Conservation (phyloP, 2,888 invertebrate species). For the Pyrocoelia pectoralis region DNA sequence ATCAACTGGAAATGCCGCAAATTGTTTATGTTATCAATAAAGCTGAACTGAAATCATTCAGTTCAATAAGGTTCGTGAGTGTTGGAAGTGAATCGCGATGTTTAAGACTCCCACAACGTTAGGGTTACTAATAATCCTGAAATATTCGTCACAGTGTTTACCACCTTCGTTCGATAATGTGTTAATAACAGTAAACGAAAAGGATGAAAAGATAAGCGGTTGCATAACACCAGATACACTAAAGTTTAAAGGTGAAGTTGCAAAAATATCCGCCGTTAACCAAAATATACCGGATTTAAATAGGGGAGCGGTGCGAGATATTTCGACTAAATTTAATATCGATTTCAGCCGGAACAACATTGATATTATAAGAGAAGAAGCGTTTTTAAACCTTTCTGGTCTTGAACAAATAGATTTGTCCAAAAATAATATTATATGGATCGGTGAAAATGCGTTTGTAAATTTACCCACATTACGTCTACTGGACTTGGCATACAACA, state of each 20-base stretch:
- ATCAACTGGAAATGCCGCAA: too few relatives aligned
- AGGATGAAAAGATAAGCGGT: background rate
- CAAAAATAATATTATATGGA: slow-evolving; percentile 5
- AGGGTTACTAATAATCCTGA: background rate
- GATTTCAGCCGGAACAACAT: background rate
- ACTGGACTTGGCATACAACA: slow-evolving; percentile 4
- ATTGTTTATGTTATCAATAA: too few relatives aligned
- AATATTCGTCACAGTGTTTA: background rate
- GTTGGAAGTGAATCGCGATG: too few relatives aligned
- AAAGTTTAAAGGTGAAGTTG: background rate
- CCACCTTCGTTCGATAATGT: background rate
- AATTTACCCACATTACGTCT: background rate
- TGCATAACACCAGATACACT: background rate
- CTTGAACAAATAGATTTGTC: background rate
- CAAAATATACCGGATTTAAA: slow-evolving; percentile 11
- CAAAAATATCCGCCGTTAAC: background rate
- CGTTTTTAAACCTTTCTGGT: slow-evolving; percentile 9
- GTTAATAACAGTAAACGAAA: background rate
- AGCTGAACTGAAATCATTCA: too few relatives aligned
- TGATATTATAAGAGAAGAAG: slow-evolving; percentile 14
- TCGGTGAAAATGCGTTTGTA: slow-evolving; percentile 5
- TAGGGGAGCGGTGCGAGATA: background rate
- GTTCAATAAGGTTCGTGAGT: too few relatives aligned
- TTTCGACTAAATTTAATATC: background rate
- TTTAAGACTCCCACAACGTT: background rate